Evolutionary conservation across 2,797 vertebrate genomes (phyloP).

Genomic region (Pipistrellus pipistrellus): DNA sequence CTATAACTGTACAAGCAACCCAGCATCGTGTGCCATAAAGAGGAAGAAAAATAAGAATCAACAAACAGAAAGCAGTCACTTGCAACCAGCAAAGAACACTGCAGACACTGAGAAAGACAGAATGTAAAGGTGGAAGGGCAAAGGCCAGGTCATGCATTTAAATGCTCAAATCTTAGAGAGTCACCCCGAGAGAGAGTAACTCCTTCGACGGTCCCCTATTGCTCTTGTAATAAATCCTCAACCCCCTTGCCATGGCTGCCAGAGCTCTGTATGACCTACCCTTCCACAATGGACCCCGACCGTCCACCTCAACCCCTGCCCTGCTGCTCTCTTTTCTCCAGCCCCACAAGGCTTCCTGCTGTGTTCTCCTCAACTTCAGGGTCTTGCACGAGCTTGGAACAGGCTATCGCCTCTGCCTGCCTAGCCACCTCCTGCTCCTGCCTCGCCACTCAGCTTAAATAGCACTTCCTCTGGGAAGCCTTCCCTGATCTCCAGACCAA

Average conservation of each 20-base stretch:
- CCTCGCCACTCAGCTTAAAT: neutral
- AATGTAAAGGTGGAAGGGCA: neutral
- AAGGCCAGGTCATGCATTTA: neutral
- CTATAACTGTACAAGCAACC: neutral
- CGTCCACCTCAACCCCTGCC: neutral
- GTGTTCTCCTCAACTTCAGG: neutral
- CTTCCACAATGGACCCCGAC: neutral
- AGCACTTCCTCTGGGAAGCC: neutral
- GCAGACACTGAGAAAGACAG: neutral
- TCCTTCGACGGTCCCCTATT: neutral
- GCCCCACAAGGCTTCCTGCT: neutral
- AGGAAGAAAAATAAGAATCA: neutral
- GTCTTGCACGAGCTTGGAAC: neutral
- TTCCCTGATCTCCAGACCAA: neutral
- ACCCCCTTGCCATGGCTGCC: neutral
- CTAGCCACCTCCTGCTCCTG: neutral
- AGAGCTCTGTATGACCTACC: neutral
- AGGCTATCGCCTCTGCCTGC: neutral
- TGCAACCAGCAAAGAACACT: neutral
- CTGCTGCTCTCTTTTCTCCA: neutral
- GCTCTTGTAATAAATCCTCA: neutral
- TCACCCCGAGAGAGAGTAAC: neutral
- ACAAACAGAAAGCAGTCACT: neutral
- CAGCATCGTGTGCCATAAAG: neutral
- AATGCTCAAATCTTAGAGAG: neutral